Conservation (phyloP, 2,797 vertebrate species). For the Pangasius krempfi region DNA sequence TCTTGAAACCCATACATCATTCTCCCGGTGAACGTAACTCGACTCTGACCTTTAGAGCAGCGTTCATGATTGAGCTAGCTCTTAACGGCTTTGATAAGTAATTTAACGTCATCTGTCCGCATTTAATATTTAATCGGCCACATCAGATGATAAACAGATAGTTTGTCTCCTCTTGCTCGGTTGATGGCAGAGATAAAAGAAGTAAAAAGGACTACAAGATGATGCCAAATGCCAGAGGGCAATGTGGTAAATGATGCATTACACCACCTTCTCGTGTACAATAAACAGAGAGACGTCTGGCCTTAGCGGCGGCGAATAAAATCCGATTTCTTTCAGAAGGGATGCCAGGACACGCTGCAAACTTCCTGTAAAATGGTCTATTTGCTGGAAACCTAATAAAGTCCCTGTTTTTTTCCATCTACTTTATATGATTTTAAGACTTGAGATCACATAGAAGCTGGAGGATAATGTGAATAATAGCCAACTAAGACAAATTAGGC, state of each 20-base stretch:
- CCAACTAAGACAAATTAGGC: not conserved
- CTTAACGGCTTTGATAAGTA: constrained; percentile 34
- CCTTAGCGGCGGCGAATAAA: not conserved
- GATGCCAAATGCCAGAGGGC: constrained; percentile 2
- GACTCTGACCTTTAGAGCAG: constrained; percentile 35
- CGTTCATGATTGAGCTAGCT: constrained; percentile 2
- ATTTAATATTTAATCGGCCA: constrained; percentile 43
- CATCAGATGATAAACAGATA: constrained; percentile 37
- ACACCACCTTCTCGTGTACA: not conserved
- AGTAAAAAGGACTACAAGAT: not conserved
- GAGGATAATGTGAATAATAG: not conserved
- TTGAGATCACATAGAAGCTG: not conserved
- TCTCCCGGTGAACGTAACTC: not conserved
- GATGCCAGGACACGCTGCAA: not conserved
- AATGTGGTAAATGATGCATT: constrained; percentile 18
- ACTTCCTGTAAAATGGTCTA: constrained; percentile 10
- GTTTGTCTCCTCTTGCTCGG: constrained; percentile 32
- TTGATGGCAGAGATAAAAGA: constrained; percentile 16
- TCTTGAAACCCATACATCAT: not conserved
- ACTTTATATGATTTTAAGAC: constrained; percentile 1
- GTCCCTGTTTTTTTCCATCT: not conserved
- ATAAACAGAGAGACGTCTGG: constrained; percentile 9
- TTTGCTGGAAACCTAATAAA: constrained; percentile 19
- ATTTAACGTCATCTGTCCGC: constrained; percentile 44
- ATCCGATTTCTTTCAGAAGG: not conserved